Evolutionary conservation across 2,888 invertebrate genomes (phyloP).

Genomic region (Ellobium chinense): DNA sequence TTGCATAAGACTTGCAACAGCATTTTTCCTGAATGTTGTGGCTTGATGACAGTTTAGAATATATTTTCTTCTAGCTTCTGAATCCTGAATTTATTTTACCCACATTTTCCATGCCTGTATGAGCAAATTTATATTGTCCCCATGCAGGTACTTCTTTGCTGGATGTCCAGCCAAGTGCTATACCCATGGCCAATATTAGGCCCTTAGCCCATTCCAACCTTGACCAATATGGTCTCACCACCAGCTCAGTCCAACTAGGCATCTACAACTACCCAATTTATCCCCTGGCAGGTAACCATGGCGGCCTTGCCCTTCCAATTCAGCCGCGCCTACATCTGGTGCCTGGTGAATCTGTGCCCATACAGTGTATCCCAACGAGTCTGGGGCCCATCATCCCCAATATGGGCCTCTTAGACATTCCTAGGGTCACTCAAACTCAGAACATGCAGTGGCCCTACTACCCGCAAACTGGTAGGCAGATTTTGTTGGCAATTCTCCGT

Average conservation of each 20-base stretch:
- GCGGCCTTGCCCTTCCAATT: constrained; percentile 30
- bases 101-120: no score
- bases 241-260: neutral
- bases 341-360: constrained; percentile 28
- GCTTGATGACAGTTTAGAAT: no score
- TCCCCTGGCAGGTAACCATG: constrained; percentile 26
- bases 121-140: neutral
- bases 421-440: constrained; percentile 6
- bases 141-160: neutral
- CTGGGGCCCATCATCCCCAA: constrained; percentile 29
- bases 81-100: no score
- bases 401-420: neutral
- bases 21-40: no score
- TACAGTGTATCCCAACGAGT: constrained; percentile 28
- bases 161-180: neutral
- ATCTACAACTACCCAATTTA: neutral
- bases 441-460: constrained; percentile 53
- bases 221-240: neutral
- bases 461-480: constrained; percentile 49
- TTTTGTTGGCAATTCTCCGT: neutral
- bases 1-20: no score
- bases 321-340: constrained; percentile 42
- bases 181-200: neutral
- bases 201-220: neutral
- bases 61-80: neutral